Evolutionary conservation across 2,113 vertebrate species (phyloP).

Genomic region (Phylloscopus trochilus): DNA sequence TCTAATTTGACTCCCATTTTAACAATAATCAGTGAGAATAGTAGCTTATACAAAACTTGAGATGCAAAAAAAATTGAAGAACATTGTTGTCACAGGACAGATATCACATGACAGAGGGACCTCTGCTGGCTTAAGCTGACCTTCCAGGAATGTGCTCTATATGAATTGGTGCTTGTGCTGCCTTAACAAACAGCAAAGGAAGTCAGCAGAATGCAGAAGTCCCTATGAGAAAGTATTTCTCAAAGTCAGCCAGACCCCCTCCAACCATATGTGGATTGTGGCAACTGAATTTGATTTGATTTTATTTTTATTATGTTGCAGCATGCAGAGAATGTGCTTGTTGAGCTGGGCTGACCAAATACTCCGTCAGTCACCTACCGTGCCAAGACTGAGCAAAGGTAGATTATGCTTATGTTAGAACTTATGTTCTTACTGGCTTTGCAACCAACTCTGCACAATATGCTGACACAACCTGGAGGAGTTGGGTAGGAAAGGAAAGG

Average conservation of each 20-base stretch:
- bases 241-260: neutral
- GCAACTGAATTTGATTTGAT: neutral
- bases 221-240: neutral
- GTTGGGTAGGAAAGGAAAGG: neutral
- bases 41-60: neutral
- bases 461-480: neutral
- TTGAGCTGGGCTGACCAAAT: neutral
- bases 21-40: neutral
- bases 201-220: neutral
- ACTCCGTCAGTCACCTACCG: neutral
- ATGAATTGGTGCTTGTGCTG: neutral
- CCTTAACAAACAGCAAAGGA: neutral
- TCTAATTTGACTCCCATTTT: neutral
- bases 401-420: too few species aligned
- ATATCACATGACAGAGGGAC: neutral
- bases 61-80: neutral
- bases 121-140: neutral
- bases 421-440: neutral
- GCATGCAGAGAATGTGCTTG: neutral
- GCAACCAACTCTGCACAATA: neutral
- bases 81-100: neutral
- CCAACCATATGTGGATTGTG: neutral
- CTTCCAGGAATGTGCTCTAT: neutral
- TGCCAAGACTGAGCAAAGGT: neutral
- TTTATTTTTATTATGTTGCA: neutral